phyloP scores from a whole-genome alignment of 2,797 vertebrate species.

The Merluccius polli region DNA sequence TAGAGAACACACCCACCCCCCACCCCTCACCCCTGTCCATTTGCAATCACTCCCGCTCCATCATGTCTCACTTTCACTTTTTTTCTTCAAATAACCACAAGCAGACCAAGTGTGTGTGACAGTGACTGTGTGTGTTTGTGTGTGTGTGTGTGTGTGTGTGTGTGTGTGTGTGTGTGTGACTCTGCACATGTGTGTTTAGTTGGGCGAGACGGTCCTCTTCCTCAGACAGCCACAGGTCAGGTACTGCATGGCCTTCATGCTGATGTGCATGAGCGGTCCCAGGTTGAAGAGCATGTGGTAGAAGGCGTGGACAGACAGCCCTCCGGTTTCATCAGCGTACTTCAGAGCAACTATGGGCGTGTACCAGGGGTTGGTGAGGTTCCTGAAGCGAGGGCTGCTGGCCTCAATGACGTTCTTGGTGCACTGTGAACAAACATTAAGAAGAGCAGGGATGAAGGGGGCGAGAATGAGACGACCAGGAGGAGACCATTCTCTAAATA shows the following conservation, averaged over 20 bases:
- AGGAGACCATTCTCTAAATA: no score
- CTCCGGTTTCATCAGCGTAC: slow-evolving; percentile 75
- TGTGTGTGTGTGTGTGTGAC: no score
- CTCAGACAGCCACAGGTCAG: slow-evolving; percentile 70
- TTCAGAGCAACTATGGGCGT: slow-evolving; percentile 72
- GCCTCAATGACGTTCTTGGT: slow-evolving; percentile 71
- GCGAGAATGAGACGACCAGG: no score
- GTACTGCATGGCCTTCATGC: slow-evolving; percentile 68
- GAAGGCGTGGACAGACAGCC: slow-evolving; percentile 68
- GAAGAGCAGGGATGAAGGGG: neutral
- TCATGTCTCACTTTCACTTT: no score
- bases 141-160: neutral
- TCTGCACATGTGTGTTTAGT: slow-evolving; percentile 38
- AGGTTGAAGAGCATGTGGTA: slow-evolving; percentile 78
- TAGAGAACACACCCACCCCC: no score
- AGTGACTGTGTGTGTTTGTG: slow-evolving; percentile 12
- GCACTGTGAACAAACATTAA: slow-evolving; percentile 43
- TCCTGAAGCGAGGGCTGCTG: slow-evolving; percentile 60
- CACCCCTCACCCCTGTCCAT: no score
- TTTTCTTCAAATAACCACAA: no score
- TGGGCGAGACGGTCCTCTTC: slow-evolving; percentile 62
- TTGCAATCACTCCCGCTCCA: no score
- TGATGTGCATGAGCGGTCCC: slow-evolving; percentile 71
- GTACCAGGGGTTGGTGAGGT: slow-evolving; percentile 69
- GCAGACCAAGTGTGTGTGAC: slow-evolving; percentile 11